These are phyloP conservation scores for Melikaiella ostensackeni DNA, from an alignment of 2,888 invertebrate species.

Conservation along the genomic window DNA sequence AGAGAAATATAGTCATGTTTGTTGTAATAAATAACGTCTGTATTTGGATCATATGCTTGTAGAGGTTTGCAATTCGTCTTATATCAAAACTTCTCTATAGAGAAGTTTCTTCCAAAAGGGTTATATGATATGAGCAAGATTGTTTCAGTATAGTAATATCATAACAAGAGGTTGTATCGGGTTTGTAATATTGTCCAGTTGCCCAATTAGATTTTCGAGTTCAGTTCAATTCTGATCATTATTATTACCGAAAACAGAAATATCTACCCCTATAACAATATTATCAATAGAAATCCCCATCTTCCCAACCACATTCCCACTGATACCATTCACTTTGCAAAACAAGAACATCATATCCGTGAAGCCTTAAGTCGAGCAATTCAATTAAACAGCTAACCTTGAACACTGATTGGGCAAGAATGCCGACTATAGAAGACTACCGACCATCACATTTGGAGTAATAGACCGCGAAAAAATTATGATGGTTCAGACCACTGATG, in stretches of 20 bases:
- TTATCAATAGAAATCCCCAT: not conserved
- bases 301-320: not conserved
- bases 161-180: not conserved
- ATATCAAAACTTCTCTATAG: too few relatives aligned
- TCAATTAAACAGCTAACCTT: constrained; percentile 33
- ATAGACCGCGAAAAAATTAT: not conserved
- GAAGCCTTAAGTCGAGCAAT: constrained; percentile 12
- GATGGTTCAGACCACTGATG: constrained; percentile 14
- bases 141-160: not conserved
- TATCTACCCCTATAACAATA: not conserved
- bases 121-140: not conserved
- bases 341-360: constrained; percentile 11
- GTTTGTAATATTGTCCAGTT: not conserved
- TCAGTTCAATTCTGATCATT: constrained; percentile 3
- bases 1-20: not conserved
- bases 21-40: not conserved
- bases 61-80: not conserved
- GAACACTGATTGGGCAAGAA: constrained; percentile 17
- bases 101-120: too few relatives aligned
- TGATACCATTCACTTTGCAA: not conserved
- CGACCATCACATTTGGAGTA: constrained; percentile 11
- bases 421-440: constrained; percentile 13
- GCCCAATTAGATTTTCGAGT: not conserved
- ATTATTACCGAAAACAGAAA: constrained; percentile 1
- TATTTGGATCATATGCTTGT: not conserved